Conservation (phyloP, 2,113 vertebrate species). For the Catharus fuscescens region DNA sequence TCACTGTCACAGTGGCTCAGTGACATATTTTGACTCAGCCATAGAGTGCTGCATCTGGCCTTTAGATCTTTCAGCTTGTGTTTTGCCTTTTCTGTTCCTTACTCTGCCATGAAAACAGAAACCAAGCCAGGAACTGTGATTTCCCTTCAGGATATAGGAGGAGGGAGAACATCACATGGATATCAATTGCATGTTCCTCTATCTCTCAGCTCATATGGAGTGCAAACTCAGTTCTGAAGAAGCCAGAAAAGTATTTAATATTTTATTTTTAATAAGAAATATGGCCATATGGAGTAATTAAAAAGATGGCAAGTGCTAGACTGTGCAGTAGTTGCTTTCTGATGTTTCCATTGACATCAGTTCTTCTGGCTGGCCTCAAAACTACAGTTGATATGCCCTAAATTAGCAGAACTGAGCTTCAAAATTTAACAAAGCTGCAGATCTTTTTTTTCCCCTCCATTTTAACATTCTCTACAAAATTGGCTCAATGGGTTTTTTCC, state of each 20-base stretch:
- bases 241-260: background rate
- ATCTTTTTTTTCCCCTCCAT: background rate
- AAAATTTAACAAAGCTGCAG: background rate
- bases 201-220: background rate
- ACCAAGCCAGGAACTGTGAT: accelerated
- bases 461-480: background rate
- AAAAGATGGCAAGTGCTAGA: background rate
- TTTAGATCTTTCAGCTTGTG: background rate
- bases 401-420: background rate
- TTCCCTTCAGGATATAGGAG: background rate
- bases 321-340: background rate
- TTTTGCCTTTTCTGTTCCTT: background rate
- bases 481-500: background rate
- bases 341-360: background rate
- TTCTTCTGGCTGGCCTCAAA: conserved; percentile 10
- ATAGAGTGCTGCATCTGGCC: background rate
- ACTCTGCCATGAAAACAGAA: background rate
- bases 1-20: background rate
- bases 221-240: background rate
- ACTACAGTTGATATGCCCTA: background rate
- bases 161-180: background rate
- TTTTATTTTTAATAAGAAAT: conserved; percentile 3
- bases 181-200: background rate
- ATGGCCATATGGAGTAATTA: background rate
- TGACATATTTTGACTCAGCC: background rate